Base-by-base conservation (phyloP, 1,140 invertebrate genomes). In the Riptortus pedestris region DNA sequence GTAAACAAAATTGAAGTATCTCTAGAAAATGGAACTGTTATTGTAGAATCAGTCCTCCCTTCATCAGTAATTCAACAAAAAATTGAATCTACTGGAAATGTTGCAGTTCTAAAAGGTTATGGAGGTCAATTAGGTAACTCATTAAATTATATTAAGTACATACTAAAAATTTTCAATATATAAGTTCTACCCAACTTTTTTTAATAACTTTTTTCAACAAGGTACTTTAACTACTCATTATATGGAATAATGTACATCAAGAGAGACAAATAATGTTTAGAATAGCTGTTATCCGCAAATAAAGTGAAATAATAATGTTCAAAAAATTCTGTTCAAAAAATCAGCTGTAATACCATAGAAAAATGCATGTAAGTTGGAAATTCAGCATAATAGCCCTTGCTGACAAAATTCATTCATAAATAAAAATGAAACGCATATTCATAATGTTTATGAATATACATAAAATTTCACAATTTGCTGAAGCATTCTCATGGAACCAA, bases 101-200 rank as follows among this genome's bases (percentile, higher is more conserved):
- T 80, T 67, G 86, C 86, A 24, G 85, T 91, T 0, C 71, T 93
- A 0, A 85, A 85, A 70, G 91, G 91, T 14, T 85, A 85, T 75
- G 88, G 88, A 62, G 83, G 83, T 79, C 74, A 69, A 61, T 43
- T 26, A 61, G 60, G 60, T 61, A 47, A 0, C n/a, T n/a, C 9
- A 9, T 43, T 9, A 7, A 9, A 43, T 43, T 9, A 7, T 16
- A 43, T 7, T 9, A 16, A 9, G 7, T 43, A 16, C 16, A 16
- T 43, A 7, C 16, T 43, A 9, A 16, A 9, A 16, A 9, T 9
- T 16, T 16, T 43, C 38, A 9, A 9, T 9, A 9, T 16, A 9
- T n/a, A n/a, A n/a, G n/a, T n/a, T n/a, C n/a, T n/a, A n/a, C n/a
- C n/a, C n/a, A n/a, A n/a, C n/a, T n/a, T n/a, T n/a, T n/a, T n/a